phyloP scores from a whole-genome alignment of 2,888 invertebrate species.

The Rhamnusium bicolor region DNA sequence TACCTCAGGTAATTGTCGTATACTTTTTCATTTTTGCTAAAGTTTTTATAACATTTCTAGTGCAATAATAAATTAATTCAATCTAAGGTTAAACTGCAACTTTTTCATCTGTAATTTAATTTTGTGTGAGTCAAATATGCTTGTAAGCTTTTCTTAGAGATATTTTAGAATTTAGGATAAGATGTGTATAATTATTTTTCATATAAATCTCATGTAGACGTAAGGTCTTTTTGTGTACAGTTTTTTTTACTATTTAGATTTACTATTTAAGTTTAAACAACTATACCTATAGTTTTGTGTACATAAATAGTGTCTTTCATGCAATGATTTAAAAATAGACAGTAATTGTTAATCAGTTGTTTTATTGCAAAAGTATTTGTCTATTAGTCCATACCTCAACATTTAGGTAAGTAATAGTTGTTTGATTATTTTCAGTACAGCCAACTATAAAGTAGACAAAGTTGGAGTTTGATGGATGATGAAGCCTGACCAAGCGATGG shows the following conservation, averaged over 20 bases:
- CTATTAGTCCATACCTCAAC: not conserved
- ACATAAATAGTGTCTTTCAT: slow-evolving; percentile 62
- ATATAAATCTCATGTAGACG: slow-evolving; percentile 62
- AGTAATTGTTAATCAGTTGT: slow-evolving; percentile 56
- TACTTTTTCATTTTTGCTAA: slow-evolving; percentile 59
- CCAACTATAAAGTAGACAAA: no score
- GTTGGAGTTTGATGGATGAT: no score
- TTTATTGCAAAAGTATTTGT: slow-evolving; percentile 9
- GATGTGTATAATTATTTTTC: slow-evolving; percentile 65
- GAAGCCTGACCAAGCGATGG: no score
- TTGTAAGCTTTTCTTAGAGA: slow-evolving; percentile 58
- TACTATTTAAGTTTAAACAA: slow-evolving; percentile 58
- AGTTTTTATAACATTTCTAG: slow-evolving; percentile 55
- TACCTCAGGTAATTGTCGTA: slow-evolving; percentile 64
- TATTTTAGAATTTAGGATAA: slow-evolving; percentile 58
- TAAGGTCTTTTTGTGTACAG: slow-evolving; percentile 63
- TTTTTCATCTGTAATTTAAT: slow-evolving; percentile 37
- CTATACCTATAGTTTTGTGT: slow-evolving; percentile 51
- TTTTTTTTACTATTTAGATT: slow-evolving; percentile 60
- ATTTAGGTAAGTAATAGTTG: not conserved
- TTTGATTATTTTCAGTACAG: no score
- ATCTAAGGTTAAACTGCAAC: slow-evolving; percentile 38
- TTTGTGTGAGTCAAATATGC: slow-evolving; percentile 46
- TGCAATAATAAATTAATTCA: slow-evolving; percentile 60
- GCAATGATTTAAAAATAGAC: slow-evolving; percentile 64